These are phyloP conservation scores for Drosophila antonietae DNA, from an alignment of 2,888 invertebrate genomes.

Conservation along the genomic window DNA sequence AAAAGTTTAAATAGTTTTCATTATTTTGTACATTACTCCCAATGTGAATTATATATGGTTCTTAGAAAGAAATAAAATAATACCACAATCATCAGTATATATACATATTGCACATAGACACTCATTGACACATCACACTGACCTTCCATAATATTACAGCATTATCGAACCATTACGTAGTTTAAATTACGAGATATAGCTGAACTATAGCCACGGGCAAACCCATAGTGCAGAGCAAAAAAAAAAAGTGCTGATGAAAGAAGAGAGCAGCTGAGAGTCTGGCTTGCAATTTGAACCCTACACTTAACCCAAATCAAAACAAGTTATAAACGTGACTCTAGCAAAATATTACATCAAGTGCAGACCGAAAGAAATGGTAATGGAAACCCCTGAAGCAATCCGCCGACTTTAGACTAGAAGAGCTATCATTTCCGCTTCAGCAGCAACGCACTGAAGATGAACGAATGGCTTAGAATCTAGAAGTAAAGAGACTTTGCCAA, in stretches of 20 bases:
- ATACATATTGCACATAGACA: not conserved
- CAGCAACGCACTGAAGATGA: constrained; percentile 69
- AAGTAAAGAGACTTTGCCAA: constrained; percentile 16
- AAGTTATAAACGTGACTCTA: constrained; percentile 69
- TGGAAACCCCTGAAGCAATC: constrained; percentile 40
- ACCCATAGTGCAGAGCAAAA: not conserved
- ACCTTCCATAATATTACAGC: constrained; percentile 12
- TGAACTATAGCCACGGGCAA: constrained; percentile 23
- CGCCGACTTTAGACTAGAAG: constrained; percentile 35
- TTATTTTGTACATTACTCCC: too few relatives aligned
- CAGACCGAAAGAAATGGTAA: constrained; percentile 39
- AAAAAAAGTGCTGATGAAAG: not conserved
- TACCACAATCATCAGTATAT: not conserved
- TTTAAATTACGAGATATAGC: constrained; percentile 28
- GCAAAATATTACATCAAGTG: constrained; percentile 47
- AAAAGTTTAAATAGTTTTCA: too few relatives aligned
- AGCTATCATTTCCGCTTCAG: constrained; percentile 74
- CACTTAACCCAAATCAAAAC: constrained; percentile 77
- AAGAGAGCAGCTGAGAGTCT: not conserved
- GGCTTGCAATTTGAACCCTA: constrained; percentile 56
- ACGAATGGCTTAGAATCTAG: constrained; percentile 72
- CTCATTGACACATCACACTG: not conserved
- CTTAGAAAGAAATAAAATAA: not conserved
- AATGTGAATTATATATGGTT: too few relatives aligned
- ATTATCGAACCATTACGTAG: constrained; percentile 36